phyloP scores from a whole-genome alignment of 1,140 invertebrate genomes.

The Ostrea denselamellosa region DNA sequence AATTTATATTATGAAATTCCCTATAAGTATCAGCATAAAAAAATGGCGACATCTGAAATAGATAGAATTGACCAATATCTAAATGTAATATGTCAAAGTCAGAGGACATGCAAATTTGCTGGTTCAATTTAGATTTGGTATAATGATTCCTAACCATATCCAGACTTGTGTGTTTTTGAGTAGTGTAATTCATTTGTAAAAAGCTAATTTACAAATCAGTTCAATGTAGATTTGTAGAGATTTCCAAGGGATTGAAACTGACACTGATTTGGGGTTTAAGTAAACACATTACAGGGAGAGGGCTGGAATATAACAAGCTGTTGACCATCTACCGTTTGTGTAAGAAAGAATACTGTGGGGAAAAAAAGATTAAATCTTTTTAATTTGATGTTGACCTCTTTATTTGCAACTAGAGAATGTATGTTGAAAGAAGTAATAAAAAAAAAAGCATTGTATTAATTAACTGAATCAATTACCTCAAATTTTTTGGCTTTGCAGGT shows the following conservation, averaged over 20 bases:
- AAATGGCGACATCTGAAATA: neutral
- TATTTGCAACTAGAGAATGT: no score
- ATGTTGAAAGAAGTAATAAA: neutral
- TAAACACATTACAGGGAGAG: neutral
- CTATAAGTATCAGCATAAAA: neutral
- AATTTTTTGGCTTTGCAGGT: slow-evolving; percentile 39
- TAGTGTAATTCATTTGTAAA: neutral
- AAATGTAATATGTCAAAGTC: neutral
- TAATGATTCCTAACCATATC: neutral
- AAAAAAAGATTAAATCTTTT: no score
- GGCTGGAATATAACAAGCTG: neutral
- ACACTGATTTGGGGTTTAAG: neutral
- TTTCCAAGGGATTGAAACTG: neutral
- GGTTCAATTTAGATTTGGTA: slow-evolving; percentile 36
- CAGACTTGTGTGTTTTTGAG: neutral
- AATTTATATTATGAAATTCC: neutral
- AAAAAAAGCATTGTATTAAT: neutral
- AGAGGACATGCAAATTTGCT: neutral
- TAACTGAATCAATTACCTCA: neutral
- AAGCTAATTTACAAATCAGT: neutral
- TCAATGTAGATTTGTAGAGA: neutral
- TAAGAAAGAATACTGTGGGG: neutral
- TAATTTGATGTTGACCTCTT: no score
- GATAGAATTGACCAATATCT: neutral
- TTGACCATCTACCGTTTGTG: neutral